Conservation (phyloP, 2,888 invertebrate species). For the Pollenia labialis region DNA sequence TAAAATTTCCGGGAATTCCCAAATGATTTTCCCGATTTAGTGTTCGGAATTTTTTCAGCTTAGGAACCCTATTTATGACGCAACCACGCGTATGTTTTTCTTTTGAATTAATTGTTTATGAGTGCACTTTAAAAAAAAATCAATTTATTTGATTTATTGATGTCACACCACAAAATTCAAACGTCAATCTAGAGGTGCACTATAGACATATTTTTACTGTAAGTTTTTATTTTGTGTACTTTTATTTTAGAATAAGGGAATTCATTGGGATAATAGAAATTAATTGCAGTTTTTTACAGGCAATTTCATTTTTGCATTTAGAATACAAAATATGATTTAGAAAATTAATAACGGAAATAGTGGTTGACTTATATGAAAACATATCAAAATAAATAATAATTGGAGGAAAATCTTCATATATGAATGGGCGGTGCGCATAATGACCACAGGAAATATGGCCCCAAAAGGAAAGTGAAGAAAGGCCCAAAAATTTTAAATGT, state of each 20-base stretch:
- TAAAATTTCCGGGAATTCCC: too few relatives aligned
- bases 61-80: neutral
- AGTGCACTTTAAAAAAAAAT: slow-evolving; percentile 42
- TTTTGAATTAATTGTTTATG: slow-evolving; percentile 29
- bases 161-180: slow-evolving; percentile 38
- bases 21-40: too few relatives aligned
- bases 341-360: neutral
- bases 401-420: too few relatives aligned
- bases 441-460: too few relatives aligned
- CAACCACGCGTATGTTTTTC: slow-evolving; percentile 11
- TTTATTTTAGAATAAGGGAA: slow-evolving; percentile 7
- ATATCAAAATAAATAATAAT: neutral
- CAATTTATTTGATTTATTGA: slow-evolving; percentile 63
- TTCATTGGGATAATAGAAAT: slow-evolving; percentile 13
- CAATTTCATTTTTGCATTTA: neutral
- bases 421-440: too few relatives aligned
- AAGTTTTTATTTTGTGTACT: neutral
- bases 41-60: too few relatives aligned
- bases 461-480: too few relatives aligned
- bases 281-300: slow-evolving; percentile 9
- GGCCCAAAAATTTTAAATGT: too few relatives aligned
- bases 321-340: neutral
- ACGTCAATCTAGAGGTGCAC: neutral
- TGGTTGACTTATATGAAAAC: neutral
- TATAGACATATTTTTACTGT: neutral